Evolutionary conservation across 2,797 vertebrate genomes (phyloP).

Genomic region (Echiichthys vipera): DNA sequence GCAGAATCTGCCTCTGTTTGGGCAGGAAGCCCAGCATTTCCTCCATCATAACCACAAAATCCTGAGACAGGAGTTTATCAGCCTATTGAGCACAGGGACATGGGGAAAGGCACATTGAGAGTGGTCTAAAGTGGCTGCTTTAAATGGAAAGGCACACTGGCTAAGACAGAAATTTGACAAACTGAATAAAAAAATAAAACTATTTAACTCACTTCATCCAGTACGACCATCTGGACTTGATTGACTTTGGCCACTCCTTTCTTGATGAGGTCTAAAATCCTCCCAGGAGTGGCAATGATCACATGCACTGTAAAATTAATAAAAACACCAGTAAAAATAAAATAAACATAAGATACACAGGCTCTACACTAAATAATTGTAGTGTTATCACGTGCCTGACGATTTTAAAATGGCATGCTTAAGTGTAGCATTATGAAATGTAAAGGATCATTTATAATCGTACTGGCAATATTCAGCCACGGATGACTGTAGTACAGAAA

Average conservation of each 20-base stretch:
- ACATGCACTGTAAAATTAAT: slow-evolving; percentile 90
- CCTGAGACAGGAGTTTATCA: slow-evolving; percentile 98
- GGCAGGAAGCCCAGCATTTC: slow-evolving; percentile 96
- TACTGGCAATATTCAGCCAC: neutral
- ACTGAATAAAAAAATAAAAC: neutral
- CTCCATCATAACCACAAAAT: slow-evolving; percentile 99
- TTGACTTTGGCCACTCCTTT: slow-evolving; percentile 99
- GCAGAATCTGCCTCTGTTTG: slow-evolving; percentile 98
- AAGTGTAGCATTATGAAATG: neutral
- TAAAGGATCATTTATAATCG: accelerated
- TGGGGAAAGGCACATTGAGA: neutral
- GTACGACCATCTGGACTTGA: slow-evolving; percentile 98
- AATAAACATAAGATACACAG: neutral
- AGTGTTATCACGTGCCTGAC: neutral
- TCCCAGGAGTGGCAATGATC: slow-evolving; percentile 97
- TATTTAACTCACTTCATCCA: slow-evolving; percentile 92
- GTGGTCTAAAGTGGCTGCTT: accelerated
- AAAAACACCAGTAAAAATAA: neutral
- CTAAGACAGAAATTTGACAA: neutral
- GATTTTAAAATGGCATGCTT: neutral
- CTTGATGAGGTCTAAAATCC: slow-evolving; percentile 99
- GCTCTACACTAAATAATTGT: neutral
- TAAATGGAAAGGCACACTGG: neutral
- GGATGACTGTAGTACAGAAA: neutral
- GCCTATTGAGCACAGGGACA: slow-evolving; percentile 82